phyloP scores from a whole-genome alignment of 2,113 vertebrate genomes.

The Gnathonemus echidnorhynchus region DNA sequence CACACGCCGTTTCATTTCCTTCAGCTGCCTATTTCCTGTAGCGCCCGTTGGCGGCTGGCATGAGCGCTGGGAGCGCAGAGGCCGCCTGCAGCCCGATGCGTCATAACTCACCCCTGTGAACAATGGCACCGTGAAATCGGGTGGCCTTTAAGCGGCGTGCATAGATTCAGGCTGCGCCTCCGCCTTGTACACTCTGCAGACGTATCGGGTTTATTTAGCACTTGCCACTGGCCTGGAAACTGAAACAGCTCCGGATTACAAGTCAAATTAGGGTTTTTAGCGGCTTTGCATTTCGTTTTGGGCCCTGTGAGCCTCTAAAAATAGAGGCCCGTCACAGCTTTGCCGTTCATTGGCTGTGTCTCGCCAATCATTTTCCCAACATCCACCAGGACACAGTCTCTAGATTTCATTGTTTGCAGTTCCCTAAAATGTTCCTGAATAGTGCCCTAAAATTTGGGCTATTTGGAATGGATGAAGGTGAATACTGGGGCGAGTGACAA shows the following conservation, averaged over 20 bases:
- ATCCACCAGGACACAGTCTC: slow-evolving; percentile 53
- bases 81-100: slow-evolving; percentile 13
- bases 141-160: slow-evolving; percentile 31
- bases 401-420: slow-evolving; percentile 24
- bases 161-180: slow-evolving; percentile 4
- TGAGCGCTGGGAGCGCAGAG: neutral
- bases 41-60: neutral
- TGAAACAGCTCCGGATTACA: slow-evolving; percentile 38
- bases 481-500: neutral
- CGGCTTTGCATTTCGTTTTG: slow-evolving; percentile 31
- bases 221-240: slow-evolving; percentile 34
- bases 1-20: neutral
- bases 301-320: slow-evolving; percentile 44
- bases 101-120: slow-evolving; percentile 32
- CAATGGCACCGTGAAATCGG: slow-evolving; percentile 36
- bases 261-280: slow-evolving; percentile 43
- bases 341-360: slow-evolving; percentile 56
- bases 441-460: neutral
- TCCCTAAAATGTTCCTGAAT: slow-evolving; percentile 28
- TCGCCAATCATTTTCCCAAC: slow-evolving; percentile 51
- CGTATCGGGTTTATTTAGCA: slow-evolving; percentile 34
- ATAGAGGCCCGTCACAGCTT: slow-evolving; percentile 51
- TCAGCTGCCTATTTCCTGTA: slow-evolving; percentile 23
- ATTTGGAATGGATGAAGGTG: neutral
- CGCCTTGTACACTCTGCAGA: slow-evolving; percentile 4